Base-by-base conservation (phyloP, 2,888 invertebrate species). In the Trimorus sp. region DNA sequence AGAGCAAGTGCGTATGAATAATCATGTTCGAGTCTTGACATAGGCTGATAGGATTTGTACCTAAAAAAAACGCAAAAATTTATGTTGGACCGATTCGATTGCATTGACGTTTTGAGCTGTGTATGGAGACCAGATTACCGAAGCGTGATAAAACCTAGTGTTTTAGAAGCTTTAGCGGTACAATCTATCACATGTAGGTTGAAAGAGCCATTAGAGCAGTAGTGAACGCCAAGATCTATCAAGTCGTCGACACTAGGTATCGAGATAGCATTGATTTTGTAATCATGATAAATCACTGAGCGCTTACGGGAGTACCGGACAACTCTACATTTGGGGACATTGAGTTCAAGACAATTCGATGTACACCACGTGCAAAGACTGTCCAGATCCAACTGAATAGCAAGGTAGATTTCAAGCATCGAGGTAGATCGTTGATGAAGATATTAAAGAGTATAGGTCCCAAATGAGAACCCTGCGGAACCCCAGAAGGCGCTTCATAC, bases 401-500 rank as follows among this genome's bases (percentile, higher is more conserved):
- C 26, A 26, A 26, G 2, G 26, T 1, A 3, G n/a, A 36, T 26
- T 54, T 9, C 6, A 54, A 9, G 3, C 12, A 12, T 1, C 1
- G 1, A 14, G n/a, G 12, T 15, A 53, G 8, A 15, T 54, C 26
- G 12, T 54, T 54, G 12, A 54, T 54, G 26, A 54, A 54, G 3
- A 54, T 36, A 9, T 26, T 54, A 54, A 54, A 54, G 1, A 54
- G 26, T 14, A 54, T 4, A 8, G 54, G 54, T 4, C 54, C 54
- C 11, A 48, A n/a, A 12, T 37, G 53, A 7, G 54, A 62, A 4
- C 62, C 60, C 42, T 71, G 71, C 15, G 71, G 71, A 4, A 71
- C 53, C 1, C 71, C 60, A 7, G 54, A 60, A 11, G 60, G 38
- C 11, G 36, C 60, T 38, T 42, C 9, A 42, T 15, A 38, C n/a